These are phyloP conservation scores for Epinotia brunnichana DNA, from an alignment of 2,888 invertebrate species.

Conservation along the genomic window DNA sequence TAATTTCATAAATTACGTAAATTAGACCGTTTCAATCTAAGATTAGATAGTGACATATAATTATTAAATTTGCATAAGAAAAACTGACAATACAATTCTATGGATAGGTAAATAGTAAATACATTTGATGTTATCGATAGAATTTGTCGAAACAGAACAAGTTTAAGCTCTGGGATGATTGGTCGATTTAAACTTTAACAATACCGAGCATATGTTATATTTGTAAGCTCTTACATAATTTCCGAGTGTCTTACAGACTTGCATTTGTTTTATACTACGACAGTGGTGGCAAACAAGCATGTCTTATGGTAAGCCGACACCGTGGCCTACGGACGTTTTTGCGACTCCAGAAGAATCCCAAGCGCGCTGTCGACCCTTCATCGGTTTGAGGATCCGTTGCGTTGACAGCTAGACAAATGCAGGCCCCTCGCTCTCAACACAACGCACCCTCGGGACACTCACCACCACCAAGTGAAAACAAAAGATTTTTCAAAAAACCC, in stretches of 20 bases:
- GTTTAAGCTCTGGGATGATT: conserved; percentile 39
- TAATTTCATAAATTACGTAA: conserved; percentile 32
- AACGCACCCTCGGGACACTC: too few relatives aligned
- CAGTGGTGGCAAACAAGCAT: too few relatives aligned
- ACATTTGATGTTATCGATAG: conserved; percentile 27
- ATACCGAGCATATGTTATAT: neutral
- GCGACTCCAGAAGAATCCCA: too few relatives aligned
- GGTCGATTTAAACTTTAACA: conserved; percentile 35
- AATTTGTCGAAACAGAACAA: conserved; percentile 39
- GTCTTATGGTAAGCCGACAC: too few relatives aligned
- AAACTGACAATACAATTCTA: conserved; percentile 45
- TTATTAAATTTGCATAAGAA: conserved; percentile 51
- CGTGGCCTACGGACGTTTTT: too few relatives aligned
- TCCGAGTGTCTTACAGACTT: neutral
- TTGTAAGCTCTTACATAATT: neutral
- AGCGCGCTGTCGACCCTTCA: too few relatives aligned
- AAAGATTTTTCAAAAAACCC: too few relatives aligned
- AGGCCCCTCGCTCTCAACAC: too few relatives aligned
- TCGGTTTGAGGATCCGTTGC: too few relatives aligned
- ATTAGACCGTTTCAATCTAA: conserved; percentile 41
- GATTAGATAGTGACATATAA: conserved; percentile 48
- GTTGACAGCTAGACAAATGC: too few relatives aligned
- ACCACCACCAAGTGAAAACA: too few relatives aligned
- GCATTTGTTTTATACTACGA: too few relatives aligned
- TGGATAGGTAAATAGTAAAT: conserved; percentile 32